These are phyloP conservation scores for Sminthurinus aureus DNA, from an alignment of 2,888 invertebrate species.

Conservation along the genomic window DNA sequence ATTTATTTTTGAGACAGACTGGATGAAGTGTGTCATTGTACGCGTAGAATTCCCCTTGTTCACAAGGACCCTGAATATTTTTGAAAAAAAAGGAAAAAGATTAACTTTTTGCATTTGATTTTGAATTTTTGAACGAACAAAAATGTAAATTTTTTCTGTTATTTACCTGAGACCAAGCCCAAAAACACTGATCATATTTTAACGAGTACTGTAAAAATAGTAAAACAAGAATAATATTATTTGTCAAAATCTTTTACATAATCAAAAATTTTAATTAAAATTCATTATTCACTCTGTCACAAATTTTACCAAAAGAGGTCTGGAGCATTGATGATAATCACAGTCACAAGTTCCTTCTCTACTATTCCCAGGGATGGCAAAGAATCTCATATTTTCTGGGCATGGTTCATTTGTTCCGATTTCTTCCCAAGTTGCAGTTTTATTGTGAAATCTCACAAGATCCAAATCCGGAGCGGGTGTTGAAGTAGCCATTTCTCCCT, in stretches of 20 bases:
- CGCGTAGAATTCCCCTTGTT: conserved; percentile 52
- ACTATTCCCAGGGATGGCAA: conserved; percentile 53
- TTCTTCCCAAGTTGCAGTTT: conserved; percentile 42
- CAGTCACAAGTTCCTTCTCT: conserved; percentile 57
- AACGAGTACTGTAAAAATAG: conserved; percentile 38
- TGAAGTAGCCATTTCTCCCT: neutral
- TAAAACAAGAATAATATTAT: too few relatives aligned
- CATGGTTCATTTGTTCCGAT: conserved; percentile 49
- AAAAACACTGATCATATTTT: conserved; percentile 52
- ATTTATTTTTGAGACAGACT: conserved; percentile 48
- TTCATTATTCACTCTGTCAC: too few relatives aligned
- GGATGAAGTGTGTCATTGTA: conserved; percentile 49
- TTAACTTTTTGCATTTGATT: neutral
- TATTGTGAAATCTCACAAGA: conserved; percentile 48
- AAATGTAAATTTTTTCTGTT: neutral
- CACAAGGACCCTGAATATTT: conserved; percentile 52
- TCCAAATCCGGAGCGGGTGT: conserved; percentile 43
- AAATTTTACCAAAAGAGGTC: conserved; percentile 44
- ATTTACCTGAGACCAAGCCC: conserved; percentile 56
- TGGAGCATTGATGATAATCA: conserved; percentile 55
- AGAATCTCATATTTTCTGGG: conserved; percentile 57
- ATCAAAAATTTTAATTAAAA: too few relatives aligned
- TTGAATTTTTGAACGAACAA: neutral
- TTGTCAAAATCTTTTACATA: too few relatives aligned
- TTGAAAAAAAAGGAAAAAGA: neutral